phyloP scores from a whole-genome alignment of 2,797 vertebrate species.

The Pseudochirops corinnae region DNA sequence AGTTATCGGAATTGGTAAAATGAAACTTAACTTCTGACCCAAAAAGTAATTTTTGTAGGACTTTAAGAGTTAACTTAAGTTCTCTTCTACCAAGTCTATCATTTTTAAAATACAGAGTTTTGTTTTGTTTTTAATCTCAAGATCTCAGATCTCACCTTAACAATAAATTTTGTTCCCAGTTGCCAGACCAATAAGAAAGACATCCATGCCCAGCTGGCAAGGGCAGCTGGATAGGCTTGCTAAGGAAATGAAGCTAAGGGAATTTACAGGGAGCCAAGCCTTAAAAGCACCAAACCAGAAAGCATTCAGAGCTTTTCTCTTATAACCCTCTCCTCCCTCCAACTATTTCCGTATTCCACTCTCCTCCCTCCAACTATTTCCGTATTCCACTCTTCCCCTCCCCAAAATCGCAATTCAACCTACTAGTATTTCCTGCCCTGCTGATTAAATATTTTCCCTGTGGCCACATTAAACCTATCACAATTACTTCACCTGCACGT shows the following conservation, averaged over 20 bases:
- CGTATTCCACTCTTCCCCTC: not conserved
- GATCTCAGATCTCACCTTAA: not conserved
- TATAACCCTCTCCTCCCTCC: not conserved
- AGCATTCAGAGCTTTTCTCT: slow-evolving; percentile 24
- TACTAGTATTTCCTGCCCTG: not conserved
- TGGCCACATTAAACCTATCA: not conserved
- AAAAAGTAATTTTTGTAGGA: not conserved
- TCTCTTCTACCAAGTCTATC: not conserved
- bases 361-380: not conserved
- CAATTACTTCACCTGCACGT: not conserved
- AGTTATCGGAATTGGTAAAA: not conserved
- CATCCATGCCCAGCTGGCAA: not conserved
- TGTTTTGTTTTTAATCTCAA: not conserved
- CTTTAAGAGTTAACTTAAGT: not conserved
- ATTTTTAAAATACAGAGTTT: not conserved
- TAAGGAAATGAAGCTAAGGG: not conserved
- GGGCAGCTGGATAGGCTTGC: not conserved
- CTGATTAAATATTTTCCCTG: slow-evolving; percentile 34
- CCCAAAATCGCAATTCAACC: not conserved
- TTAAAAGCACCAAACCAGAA: not conserved
- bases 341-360: not conserved
- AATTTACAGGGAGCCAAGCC: slow-evolving; percentile 23
- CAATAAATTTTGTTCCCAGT: not conserved
- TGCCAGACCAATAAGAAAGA: not conserved
- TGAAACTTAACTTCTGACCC: not conserved